These are phyloP conservation scores for Adineta ricciae DNA, from an alignment of 2,888 invertebrate species.

Conservation along the genomic window DNA sequence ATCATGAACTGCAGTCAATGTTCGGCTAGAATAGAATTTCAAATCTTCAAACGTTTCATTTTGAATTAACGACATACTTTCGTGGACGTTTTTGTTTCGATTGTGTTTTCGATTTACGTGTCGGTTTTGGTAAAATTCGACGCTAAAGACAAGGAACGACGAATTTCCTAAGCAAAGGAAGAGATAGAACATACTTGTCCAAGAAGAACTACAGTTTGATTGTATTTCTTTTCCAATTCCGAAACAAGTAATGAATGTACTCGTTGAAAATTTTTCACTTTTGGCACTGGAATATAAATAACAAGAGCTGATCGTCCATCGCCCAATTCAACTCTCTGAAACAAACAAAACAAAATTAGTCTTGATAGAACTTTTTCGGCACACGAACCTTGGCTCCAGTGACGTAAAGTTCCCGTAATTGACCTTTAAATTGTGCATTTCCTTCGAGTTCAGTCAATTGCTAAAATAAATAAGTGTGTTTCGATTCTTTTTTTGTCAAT, in stretches of 20 bases:
- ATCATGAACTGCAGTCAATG: conserved; percentile 91
- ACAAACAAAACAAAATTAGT: conserved; percentile 24
- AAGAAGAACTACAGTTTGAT: conserved; percentile 73
- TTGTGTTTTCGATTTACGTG: conserved; percentile 73
- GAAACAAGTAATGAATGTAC: conserved; percentile 88
- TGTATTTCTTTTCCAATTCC: conserved; percentile 97
- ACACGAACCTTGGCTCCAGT: conserved; percentile 66
- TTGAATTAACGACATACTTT: conserved; percentile 50
- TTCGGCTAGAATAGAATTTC: conserved; percentile 57
- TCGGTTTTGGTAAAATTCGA: conserved; percentile 92
- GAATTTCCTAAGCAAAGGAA: not conserved
- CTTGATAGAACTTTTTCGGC: not conserved
- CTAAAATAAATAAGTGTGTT: not conserved
- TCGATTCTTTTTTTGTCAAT: too few relatives aligned
- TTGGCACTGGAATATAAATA: conserved; percentile 96
- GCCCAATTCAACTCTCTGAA: conserved; percentile 67
- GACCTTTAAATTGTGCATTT: conserved; percentile 66
- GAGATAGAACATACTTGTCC: conserved; percentile 54
- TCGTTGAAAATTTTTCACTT: conserved; percentile 91
- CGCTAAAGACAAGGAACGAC: conserved; percentile 57
- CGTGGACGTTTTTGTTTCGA: conserved; percentile 66
- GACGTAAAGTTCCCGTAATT: conserved; percentile 77
- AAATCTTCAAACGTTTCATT: too few relatives aligned
- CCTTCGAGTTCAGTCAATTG: not conserved
- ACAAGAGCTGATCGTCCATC: conserved; percentile 86